phyloP scores from a whole-genome alignment of 35 echinoderm and acorn worm genomes.

The Heliocidaris tuberculata region DNA sequence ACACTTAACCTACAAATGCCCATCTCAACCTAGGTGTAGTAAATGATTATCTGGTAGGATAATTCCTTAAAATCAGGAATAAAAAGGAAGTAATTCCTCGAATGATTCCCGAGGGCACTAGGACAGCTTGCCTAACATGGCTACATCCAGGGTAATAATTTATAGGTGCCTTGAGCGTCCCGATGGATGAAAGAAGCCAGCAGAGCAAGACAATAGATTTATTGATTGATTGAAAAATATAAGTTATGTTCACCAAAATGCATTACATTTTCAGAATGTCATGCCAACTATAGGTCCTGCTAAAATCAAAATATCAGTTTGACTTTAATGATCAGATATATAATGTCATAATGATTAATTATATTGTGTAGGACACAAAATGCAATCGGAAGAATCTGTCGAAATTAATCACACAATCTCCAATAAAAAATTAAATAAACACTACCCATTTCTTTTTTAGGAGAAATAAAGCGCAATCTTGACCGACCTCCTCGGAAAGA shows the following conservation, averaged over 20 bases:
- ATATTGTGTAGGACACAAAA: not conserved
- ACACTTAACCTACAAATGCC: no score
- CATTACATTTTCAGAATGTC: no score
- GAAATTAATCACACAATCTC: not conserved
- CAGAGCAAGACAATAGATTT: no score
- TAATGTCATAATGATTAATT: not conserved
- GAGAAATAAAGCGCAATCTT: slow-evolving; percentile 49
- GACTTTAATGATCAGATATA: not conserved
- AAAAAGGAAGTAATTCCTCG: not conserved
- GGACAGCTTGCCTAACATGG: not conserved
- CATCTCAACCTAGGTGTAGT: not conserved
- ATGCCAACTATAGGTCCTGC: no score
- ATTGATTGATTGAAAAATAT: no score
- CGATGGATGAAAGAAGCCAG: no score
- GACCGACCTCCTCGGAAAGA: slow-evolving; percentile 54
- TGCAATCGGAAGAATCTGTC: no score
- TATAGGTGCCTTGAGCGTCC: not conserved
- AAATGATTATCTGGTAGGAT: not conserved
- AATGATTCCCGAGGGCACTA: not conserved
- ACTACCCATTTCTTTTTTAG: not conserved
- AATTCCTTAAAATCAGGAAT: not conserved
- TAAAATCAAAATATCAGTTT: not conserved
- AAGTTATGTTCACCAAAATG: no score
- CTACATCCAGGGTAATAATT: not conserved
- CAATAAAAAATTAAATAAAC: not conserved